A percentile compares a stretch with the other conserved stretches of the same genome.
Evolutionary conservation across 2,888 invertebrate genomes (phyloP).

Genomic region (Euphydryas editha): DNA sequence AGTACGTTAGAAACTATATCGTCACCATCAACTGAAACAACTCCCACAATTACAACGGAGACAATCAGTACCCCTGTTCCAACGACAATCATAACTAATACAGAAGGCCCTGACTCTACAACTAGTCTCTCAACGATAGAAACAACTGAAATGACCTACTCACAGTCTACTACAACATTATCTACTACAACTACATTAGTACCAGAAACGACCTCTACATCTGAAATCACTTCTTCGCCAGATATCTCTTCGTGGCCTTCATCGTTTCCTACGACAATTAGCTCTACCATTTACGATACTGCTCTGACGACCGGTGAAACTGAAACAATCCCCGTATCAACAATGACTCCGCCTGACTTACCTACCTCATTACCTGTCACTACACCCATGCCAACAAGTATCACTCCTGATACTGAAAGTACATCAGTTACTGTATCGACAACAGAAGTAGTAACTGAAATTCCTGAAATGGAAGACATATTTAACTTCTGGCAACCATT

Average conservation of each 20-base stretch:
- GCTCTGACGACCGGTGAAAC: not conserved
- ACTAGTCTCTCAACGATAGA: not conserved
- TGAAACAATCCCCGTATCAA: not conserved
- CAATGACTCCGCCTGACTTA: not conserved
- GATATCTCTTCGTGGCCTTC: no score
- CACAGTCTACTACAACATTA: no score
- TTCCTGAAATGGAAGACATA: not conserved
- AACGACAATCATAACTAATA: not conserved
- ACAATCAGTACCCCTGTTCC: not conserved
- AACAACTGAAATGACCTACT: no score
- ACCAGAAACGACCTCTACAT: not conserved
- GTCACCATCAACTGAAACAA: not conserved
- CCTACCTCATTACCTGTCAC: not conserved
- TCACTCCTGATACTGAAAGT: not conserved
- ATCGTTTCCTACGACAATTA: not conserved
- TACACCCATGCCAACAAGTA: not conserved
- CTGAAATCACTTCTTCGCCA: not conserved
- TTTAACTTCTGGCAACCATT: conserved; percentile 6
- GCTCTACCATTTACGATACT: not conserved
- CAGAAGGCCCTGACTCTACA: not conserved
- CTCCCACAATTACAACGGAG: not conserved
- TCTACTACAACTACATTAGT: not conserved
- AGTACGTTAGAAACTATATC: not conserved
- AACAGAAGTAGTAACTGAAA: conserved; percentile 1
- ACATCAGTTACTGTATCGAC: not conserved